These are phyloP conservation scores for Otis tarda DNA, from an alignment of 2,113 vertebrate genomes.

Conservation along the genomic window DNA sequence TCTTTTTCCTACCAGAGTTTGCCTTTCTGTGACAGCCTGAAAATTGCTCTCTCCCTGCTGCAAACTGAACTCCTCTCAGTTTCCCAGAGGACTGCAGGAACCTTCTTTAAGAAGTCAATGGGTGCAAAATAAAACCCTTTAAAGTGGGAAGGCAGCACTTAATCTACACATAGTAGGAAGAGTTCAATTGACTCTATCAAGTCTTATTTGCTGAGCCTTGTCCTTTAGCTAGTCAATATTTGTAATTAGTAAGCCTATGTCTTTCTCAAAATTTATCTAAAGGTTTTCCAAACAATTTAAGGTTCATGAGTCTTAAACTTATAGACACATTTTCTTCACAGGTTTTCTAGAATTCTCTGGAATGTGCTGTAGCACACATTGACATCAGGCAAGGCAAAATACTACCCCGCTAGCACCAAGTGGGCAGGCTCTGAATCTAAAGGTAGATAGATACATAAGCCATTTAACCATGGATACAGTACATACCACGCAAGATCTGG, in stretches of 20 bases:
- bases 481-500: not conserved
- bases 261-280: not conserved
- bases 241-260: not conserved
- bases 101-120: not conserved
- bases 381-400: slow-evolving; percentile 1
- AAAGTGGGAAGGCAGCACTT: not conserved
- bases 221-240: slow-evolving; percentile 46
- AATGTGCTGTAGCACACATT: not conserved
- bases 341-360: slow-evolving; percentile 15
- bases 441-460: not conserved
- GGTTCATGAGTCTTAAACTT: not conserved
- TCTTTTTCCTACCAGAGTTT: not conserved
- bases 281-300: not conserved
- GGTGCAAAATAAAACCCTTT: not conserved
- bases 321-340: not conserved
- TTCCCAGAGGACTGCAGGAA: not conserved
- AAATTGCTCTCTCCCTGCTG: not conserved
- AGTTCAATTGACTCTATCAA: not conserved
- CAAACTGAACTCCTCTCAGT: not conserved
- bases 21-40: not conserved
- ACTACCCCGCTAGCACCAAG: not conserved
- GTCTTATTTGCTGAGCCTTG: slow-evolving; percentile 8
- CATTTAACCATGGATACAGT: not conserved
- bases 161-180: slow-evolving; percentile 6
- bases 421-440: not conserved